Conservation (phyloP, 2,888 invertebrate genomes). For the Mesoligia furuncula region DNA sequence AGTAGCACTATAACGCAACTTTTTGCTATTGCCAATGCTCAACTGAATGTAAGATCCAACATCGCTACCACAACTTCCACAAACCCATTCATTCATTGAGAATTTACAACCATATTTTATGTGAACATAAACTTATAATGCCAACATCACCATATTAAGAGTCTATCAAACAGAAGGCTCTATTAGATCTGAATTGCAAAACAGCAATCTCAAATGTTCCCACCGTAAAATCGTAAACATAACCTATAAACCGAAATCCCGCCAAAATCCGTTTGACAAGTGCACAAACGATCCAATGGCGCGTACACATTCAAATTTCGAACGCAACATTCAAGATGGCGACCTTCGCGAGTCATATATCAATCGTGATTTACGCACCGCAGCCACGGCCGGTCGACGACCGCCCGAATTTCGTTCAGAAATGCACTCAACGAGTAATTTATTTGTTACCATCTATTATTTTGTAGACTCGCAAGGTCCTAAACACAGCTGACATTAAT, state of each 20-base stretch:
- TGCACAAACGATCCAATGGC: conserved; percentile 82
- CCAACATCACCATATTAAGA: conserved; percentile 51
- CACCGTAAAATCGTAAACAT: conserved; percentile 63
- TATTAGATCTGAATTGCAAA: conserved; percentile 65
- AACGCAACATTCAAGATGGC: conserved; percentile 88
- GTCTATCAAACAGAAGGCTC: conserved; percentile 54
- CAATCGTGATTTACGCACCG: conserved; percentile 89
- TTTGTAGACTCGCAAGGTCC: conserved; percentile 90
- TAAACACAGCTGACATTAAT: conserved; percentile 91
- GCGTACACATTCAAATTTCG: conserved; percentile 87
- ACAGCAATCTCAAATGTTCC: conserved; percentile 57
- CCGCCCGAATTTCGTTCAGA: conserved; percentile 89
- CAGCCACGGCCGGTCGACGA: conserved; percentile 87
- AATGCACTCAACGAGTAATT: conserved; percentile 89
- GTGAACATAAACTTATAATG: conserved; percentile 52
- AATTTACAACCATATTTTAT: conserved; percentile 57
- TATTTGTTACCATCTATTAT: conserved; percentile 91
- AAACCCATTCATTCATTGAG: conserved; percentile 46
- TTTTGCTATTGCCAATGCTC: conserved; percentile 31
- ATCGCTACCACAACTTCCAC: conserved; percentile 42
- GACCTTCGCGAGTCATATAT: conserved; percentile 89
- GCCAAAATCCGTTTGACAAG: conserved; percentile 74
- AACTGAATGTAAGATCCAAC: conserved; percentile 12
- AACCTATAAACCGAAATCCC: conserved; percentile 68
- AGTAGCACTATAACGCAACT: conserved; percentile 22